Evolutionary conservation across 2,888 invertebrate genomes (phyloP).

Genomic region (Diabrotica balteata): DNA sequence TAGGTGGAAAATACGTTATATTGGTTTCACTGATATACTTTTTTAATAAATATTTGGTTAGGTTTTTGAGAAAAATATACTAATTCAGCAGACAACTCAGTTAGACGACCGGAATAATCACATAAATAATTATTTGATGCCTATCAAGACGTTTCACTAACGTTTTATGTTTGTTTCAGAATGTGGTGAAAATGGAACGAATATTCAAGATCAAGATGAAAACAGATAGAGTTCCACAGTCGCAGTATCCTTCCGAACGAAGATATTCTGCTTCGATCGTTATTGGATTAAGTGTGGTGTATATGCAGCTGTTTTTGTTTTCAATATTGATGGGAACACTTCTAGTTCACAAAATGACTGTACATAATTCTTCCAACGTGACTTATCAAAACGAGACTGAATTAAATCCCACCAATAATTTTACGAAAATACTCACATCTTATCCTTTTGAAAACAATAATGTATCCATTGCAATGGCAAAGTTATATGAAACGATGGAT

Average conservation of each 20-base stretch:
- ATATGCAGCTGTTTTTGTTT: conserved; percentile 67
- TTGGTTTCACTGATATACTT: too few species aligned
- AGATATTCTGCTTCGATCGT: conserved; percentile 73
- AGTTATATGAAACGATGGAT: background rate
- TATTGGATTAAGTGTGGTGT: conserved; percentile 69
- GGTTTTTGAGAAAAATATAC: too few species aligned
- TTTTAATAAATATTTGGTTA: too few species aligned
- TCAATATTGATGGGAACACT: conserved; percentile 66
- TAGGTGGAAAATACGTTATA: too few species aligned
- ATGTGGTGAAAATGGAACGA: conserved; percentile 65
- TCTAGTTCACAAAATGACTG: conserved; percentile 52
- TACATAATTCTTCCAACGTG: conserved; percentile 13
- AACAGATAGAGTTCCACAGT: conserved; percentile 67
- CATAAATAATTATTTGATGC: too few species aligned
- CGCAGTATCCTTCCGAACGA: conserved; percentile 71
- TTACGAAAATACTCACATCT: conserved; percentile 11
- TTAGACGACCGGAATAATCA: too few species aligned
- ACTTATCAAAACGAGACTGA: conserved; percentile 3
- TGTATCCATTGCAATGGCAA: too few species aligned
- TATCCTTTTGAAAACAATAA: background rate
- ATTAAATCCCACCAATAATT: conserved; percentile 1
- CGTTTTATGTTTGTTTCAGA: conserved; percentile 10
- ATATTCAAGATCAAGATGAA: conserved; percentile 73
- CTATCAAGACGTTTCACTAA: background rate
- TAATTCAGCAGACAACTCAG: too few species aligned